Base-by-base conservation (phyloP, 2,888 invertebrate genomes). In the Mimachlamys varia region DNA sequence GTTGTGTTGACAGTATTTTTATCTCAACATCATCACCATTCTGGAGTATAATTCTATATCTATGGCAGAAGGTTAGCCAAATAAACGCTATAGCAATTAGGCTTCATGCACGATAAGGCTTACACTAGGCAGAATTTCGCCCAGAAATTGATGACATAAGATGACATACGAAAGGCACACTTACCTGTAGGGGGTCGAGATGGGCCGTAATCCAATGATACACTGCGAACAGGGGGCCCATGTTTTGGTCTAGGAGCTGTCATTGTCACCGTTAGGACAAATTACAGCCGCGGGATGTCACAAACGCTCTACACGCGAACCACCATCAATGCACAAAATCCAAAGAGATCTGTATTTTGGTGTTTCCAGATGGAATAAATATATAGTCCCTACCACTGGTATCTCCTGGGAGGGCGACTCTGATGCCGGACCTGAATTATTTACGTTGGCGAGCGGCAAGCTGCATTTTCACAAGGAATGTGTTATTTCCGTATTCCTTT, bases 161-260 rank as follows among this genome's bases (percentile, higher is more conserved):
- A 53, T 53, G 53, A 15, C 44, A 44, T 44, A 5, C 19, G 12
- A 22, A 22, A 22, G 10, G 62, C 0, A 76, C 33, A 76, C 76
- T 76, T 76, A 76, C 76, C 76, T 76, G 27, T 27, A 13, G 76
- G 76, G 76, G 33, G 27, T 33, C 76, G 76, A 33, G 76, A 76
- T 2, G 76, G 76, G 76, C 76, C 76, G 33, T 76, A 76, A 76
- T 76, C 76, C 76, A 76, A 12, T 76, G 76, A 76, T 5, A 76
- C 76, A 33, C 76, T 76, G 13, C 76, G 76, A 13, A 76, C 76
- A 76, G 27, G 13, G 15, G 76, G 76, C 7, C 44, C 44, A 15
- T 27, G 27, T 76, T 76, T 76, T 3, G 76, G 33, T 33, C 76
- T 27, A 13, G 76, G 76, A 33, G 76, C 27, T 27, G 7, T 76